Evolutionary conservation across 2,113 vertebrate species (phyloP).

Genomic region (Onychostruthus taczanowskii): DNA sequence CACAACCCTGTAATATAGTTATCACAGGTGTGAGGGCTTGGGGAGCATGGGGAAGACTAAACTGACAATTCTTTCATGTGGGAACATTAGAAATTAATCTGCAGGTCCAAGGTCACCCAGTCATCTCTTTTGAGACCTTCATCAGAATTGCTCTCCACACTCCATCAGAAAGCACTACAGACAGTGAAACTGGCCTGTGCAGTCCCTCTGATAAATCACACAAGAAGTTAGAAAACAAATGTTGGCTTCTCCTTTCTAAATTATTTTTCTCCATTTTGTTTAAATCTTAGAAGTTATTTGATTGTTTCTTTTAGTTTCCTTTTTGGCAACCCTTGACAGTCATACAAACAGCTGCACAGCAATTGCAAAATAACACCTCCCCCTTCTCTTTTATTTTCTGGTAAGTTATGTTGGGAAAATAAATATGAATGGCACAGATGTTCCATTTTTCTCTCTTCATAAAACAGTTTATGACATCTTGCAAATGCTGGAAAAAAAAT

Average conservation of each 20-base stretch:
- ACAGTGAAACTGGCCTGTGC: background rate
- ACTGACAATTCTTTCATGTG: conserved; percentile 32
- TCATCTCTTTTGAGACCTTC: background rate
- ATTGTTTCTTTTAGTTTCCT: conserved; percentile 32
- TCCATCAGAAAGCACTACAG: background rate
- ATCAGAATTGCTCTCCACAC: background rate
- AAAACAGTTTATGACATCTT: conserved; percentile 56
- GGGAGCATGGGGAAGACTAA: background rate
- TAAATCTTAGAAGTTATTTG: conserved; percentile 26
- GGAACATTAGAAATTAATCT: background rate
- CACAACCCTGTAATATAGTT: conserved; percentile 39
- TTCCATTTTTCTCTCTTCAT: conserved; percentile 17
- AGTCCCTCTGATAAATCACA: background rate
- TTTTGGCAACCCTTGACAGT: conserved; percentile 1
- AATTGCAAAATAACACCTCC: conserved; percentile 34
- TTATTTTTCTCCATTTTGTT: conserved; percentile 36
- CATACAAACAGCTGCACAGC: conserved; percentile 44
- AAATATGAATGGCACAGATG: conserved; percentile 55
- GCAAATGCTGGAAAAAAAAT: conserved; percentile 26
- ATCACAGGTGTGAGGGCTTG: conserved; percentile 33
- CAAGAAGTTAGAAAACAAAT: conserved; percentile 20
- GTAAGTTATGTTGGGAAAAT: conserved; percentile 61
- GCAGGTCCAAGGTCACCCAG: conserved; percentile 14
- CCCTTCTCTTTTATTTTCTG: conserved; percentile 49
- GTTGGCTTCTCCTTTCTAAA: background rate